Conservation (phyloP, 2,113 vertebrate genomes). For the Atrichornis clamosus region DNA sequence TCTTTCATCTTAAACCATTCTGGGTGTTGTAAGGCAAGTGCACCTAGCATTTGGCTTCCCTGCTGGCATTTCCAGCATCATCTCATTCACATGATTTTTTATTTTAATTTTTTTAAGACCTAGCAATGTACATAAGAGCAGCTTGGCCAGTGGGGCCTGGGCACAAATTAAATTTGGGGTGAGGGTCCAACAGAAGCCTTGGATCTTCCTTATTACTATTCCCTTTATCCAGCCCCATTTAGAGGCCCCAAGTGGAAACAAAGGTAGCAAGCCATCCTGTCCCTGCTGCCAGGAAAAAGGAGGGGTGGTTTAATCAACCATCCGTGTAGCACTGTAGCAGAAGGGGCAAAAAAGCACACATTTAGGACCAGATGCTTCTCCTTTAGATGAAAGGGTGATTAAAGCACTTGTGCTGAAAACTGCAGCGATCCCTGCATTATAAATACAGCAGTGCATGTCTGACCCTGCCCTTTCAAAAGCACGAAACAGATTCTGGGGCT, state of each 20-base stretch:
- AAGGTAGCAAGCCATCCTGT: constrained; percentile 32
- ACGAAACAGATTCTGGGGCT: background rate
- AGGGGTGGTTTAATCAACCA: constrained; percentile 44
- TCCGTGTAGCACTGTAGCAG: constrained; percentile 8
- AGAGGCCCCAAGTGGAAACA: constrained; percentile 52
- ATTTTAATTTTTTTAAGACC: background rate
- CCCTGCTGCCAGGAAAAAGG: constrained; percentile 49
- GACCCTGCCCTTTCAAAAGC: background rate
- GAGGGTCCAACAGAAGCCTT: background rate
- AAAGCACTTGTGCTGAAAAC: constrained; percentile 47
- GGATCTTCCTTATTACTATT: constrained; percentile 24
- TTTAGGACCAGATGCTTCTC: constrained; percentile 64
- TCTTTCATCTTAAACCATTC: background rate
- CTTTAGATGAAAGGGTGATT: constrained; percentile 48
- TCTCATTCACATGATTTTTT: background rate
- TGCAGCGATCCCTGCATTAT: background rate
- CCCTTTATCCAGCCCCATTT: constrained; percentile 12
- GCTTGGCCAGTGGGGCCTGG: background rate
- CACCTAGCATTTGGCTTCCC: background rate
- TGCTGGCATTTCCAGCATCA: background rate
- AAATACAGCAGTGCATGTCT: constrained; percentile 4
- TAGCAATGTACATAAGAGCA: background rate
- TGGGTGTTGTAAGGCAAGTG: background rate
- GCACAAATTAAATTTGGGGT: background rate
- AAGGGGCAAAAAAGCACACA: constrained; percentile 28